Evolutionary conservation across 2,888 invertebrate species (phyloP), one percentile per base, ranked within the genome.

Genomic region (Agrochola litura): DNA sequence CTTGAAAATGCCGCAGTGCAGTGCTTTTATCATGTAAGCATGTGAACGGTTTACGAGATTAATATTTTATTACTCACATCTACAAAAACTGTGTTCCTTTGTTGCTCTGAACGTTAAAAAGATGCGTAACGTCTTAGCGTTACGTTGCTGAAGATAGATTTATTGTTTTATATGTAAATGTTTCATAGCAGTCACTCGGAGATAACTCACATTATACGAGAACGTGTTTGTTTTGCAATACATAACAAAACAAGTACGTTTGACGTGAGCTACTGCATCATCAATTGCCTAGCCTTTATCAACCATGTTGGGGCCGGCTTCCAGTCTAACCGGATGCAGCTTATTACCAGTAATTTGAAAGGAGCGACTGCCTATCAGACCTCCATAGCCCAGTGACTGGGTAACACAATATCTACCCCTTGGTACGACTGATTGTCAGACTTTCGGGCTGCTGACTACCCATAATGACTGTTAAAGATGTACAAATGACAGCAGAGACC

Each of bases 1-100:
- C 83, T 89, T 81, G 82, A 83, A 82, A 91, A 86, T 85, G 81
- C 88, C 88, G 90, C 90, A 90, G 79, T 90, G 91, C 89, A 89
- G 90, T 82, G 82, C 58, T 58, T 89, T 76, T 76, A 84, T 67
- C 76, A 68, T 75, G 66, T 72, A 63, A 68, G 63, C 61, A 68
- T 85, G 9, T 68, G 79, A 73, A 76, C 67, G 56, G 77, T 73
- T 73, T 60, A 70, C 12, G 54, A 77, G 70, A 76, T 79, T 76
- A 68, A 86, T 83, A 79, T 86, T 86, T 73, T 88, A 79, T 82
- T 37, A 78, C 83, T 67, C 37, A 58, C 54, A 81, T 87, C 12
- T 58, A 60, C 52, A 65, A 73, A 37, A 74, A 72, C 56, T 65
- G 63, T 49, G 37, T 74, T 84, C 49, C 41, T 64, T 73, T 74